Evolutionary conservation across 2,888 invertebrate genomes (phyloP).

Genomic region (Carabus problematicus): DNA sequence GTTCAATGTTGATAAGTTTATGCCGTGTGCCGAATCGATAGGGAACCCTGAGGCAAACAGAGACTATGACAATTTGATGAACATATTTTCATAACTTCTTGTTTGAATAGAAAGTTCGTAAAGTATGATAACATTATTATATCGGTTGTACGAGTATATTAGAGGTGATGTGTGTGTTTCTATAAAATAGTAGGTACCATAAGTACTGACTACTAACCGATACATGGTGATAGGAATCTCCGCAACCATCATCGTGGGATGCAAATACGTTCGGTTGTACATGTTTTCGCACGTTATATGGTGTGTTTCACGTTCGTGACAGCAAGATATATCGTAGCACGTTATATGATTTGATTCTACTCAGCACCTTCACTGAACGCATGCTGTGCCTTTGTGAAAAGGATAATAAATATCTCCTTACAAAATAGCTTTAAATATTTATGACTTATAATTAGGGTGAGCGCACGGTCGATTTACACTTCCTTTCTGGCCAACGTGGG

Average conservation of each 20-base stretch:
- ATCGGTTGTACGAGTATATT: no score
- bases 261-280: background rate
- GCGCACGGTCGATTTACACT: conserved; percentile 32
- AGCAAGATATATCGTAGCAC: conserved; percentile 25
- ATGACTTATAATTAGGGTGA: conserved; percentile 37
- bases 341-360: conserved; percentile 28
- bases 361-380: conserved; percentile 33
- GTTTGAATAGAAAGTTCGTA: no score
- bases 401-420: conserved; percentile 35
- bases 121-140: no score
- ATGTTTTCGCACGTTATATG: conserved; percentile 11
- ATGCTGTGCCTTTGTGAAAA: conserved; percentile 32
- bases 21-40: conserved; percentile 18
- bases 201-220: no score
- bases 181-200: no score
- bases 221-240: no score
- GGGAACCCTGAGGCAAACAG: background rate
- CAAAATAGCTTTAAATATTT: conserved; percentile 41
- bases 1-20: conserved; percentile 37
- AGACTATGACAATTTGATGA: no score
- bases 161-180: no score
- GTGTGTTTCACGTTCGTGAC: conserved; percentile 11
- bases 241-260: no score
- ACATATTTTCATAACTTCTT: no score
- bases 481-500: conserved; percentile 14